phyloP scores from a whole-genome alignment of 2,113 vertebrate genomes.

The Lutjanus erythropterus region DNA sequence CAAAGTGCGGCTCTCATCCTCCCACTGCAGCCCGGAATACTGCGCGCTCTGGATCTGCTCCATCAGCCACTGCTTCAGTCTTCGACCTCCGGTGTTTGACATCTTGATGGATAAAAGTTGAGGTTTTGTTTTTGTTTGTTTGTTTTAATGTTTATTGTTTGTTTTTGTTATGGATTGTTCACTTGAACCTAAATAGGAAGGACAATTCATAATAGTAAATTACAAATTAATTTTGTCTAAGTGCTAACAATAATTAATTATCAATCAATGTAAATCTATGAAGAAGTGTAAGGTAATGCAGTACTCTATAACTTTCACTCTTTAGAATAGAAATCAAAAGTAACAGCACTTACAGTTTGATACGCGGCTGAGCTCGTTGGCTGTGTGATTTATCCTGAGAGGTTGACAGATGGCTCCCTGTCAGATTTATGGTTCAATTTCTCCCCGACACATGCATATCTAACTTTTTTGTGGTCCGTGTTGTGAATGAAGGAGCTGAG shows the following conservation, averaged over 20 bases:
- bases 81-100: conserved; percentile 89
- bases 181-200: conserved; percentile 3
- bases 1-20: conserved; percentile 91
- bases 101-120: conserved; percentile 73
- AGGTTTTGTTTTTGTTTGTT: too few relatives aligned
- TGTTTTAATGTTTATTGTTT: too few relatives aligned
- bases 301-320: neutral
- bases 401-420: conserved; percentile 22
- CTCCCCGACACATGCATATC: conserved; percentile 2
- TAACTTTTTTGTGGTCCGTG: conserved; percentile 48
- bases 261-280: neutral
- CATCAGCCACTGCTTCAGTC: conserved; percentile 96
- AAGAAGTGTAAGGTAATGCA: too few relatives aligned
- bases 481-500: conserved; percentile 66
- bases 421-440: conserved; percentile 12
- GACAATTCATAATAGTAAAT: neutral
- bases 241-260: neutral
- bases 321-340: conserved; percentile 20
- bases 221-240: neutral
- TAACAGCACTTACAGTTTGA: conserved; percentile 55
- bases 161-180: neutral
- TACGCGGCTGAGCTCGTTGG: conserved; percentile 8
- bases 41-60: conserved; percentile 94
- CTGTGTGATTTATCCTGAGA: conserved; percentile 18
- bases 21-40: conserved; percentile 95